Evolutionary conservation across 35 echinoderm and acorn worm genomes (phyloP).

Genomic region (Ophioderma brevispina): DNA sequence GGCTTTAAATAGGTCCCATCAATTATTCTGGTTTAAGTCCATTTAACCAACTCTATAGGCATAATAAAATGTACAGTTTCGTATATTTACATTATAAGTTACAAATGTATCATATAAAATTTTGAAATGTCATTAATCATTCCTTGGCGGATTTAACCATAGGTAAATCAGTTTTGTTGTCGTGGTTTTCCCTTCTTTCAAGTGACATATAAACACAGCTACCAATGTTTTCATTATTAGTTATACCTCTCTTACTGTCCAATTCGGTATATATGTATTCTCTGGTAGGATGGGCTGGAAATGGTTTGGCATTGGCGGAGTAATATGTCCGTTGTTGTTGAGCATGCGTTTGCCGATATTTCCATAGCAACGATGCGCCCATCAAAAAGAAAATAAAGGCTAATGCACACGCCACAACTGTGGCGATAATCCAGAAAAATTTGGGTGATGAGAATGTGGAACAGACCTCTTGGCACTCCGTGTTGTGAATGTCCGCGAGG

Average conservation of each 20-base stretch:
- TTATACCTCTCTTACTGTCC: background rate
- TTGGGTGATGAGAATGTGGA: background rate
- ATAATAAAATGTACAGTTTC: too few relatives aligned
- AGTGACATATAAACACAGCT: background rate
- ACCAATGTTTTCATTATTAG: background rate
- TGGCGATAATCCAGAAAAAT: background rate
- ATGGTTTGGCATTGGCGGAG: background rate
- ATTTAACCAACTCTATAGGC: too few relatives aligned
- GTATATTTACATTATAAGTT: too few relatives aligned
- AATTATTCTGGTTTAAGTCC: too few relatives aligned
- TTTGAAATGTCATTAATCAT: background rate
- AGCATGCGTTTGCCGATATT: background rate
- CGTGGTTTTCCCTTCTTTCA: background rate
- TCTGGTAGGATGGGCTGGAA: background rate
- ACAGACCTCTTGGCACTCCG: background rate
- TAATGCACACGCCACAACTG: background rate
- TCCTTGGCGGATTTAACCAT: background rate
- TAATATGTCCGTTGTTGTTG: background rate
- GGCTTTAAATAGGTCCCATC: too few relatives aligned
- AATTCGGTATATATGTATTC: background rate
- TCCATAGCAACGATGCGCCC: background rate
- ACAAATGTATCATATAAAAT: too few relatives aligned
- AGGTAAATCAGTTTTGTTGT: background rate
- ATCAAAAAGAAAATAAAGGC: background rate
- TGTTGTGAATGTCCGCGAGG: background rate